Percentiles rank a stretch among this genome's conserved stretches.
Conservation (phyloP, 2,797 vertebrate genomes). For the Poecilia wingei region DNA sequence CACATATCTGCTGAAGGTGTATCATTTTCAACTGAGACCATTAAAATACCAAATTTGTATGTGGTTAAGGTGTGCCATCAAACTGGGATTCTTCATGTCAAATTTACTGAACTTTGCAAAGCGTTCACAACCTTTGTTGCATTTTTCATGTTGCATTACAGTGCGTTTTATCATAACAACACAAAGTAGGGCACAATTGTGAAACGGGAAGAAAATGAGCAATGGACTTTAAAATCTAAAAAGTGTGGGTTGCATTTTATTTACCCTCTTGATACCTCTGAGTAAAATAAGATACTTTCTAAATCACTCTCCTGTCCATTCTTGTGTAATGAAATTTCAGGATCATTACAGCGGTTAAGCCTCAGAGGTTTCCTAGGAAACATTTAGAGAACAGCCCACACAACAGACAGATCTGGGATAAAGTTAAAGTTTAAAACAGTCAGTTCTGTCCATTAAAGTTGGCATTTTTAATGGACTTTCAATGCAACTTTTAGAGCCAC, state of each 20-base stretch:
- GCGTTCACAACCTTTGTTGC: neutral
- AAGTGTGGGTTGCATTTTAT: neutral
- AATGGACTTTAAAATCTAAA: neutral
- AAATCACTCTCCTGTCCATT: neutral
- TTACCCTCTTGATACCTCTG: neutral
- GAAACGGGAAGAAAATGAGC: neutral
- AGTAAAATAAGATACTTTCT: neutral
- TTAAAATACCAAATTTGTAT: conserved; percentile 12
- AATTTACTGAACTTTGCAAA: neutral
- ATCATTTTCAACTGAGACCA: conserved; percentile 30
- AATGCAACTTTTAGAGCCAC: too few species aligned
- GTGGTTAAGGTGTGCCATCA: conserved; percentile 22
- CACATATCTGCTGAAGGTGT: conserved; percentile 36
- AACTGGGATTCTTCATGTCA: neutral
- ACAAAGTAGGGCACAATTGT: neutral
- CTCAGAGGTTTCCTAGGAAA: neutral
- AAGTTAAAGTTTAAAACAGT: neutral
- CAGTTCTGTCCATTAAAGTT: too few species aligned
- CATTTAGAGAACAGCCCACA: neutral
- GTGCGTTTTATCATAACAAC: neutral
- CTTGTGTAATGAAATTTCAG: neutral
- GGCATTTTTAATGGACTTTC: too few species aligned
- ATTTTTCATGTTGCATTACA: neutral
- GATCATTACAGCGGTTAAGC: neutral
- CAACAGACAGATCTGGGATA: neutral